Percentiles rank a stretch among this genome's conserved stretches.
These are phyloP conservation scores for Drosophila ficusphila DNA, from an alignment of 1,140 invertebrate genomes.

Conservation along the genomic window DNA sequence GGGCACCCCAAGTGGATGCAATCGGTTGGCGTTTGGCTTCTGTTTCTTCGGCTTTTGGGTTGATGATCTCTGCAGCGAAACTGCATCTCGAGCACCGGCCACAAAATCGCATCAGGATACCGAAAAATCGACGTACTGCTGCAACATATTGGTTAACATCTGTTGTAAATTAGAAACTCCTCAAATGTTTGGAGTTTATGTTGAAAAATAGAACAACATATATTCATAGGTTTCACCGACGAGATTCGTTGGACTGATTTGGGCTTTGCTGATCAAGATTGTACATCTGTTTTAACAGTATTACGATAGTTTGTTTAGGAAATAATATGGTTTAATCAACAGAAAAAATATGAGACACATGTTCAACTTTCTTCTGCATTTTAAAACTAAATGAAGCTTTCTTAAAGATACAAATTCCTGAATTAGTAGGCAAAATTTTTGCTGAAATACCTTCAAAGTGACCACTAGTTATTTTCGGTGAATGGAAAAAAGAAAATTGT, in stretches of 20 bases:
- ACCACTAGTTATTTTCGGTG: too few relatives aligned
- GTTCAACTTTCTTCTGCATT: too few relatives aligned
- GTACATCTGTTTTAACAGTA: too few relatives aligned
- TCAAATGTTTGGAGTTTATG: background rate
- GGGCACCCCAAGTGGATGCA: conserved; percentile 51
- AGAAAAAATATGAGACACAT: too few relatives aligned
- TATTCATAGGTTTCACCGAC: background rate
- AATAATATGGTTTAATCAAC: too few relatives aligned
- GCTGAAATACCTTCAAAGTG: too few relatives aligned
- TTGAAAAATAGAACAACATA: background rate
- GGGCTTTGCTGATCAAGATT: too few relatives aligned
- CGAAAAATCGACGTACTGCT: background rate
- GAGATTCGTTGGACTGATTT: background rate
- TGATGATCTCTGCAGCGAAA: conserved; percentile 23
- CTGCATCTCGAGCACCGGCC: background rate
- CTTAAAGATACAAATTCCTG: too few relatives aligned
- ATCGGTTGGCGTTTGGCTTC: conserved; percentile 19
- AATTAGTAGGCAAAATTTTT: too few relatives aligned
- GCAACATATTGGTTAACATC: background rate
- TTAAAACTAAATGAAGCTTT: too few relatives aligned
- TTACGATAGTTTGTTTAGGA: too few relatives aligned
- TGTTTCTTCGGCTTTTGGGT: conserved; percentile 23
- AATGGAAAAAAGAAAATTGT: too few relatives aligned
- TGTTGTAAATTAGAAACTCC: background rate
- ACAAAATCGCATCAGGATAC: background rate